Conservation (phyloP, 2,113 vertebrate genomes). For the Ovibos moschatus region DNA sequence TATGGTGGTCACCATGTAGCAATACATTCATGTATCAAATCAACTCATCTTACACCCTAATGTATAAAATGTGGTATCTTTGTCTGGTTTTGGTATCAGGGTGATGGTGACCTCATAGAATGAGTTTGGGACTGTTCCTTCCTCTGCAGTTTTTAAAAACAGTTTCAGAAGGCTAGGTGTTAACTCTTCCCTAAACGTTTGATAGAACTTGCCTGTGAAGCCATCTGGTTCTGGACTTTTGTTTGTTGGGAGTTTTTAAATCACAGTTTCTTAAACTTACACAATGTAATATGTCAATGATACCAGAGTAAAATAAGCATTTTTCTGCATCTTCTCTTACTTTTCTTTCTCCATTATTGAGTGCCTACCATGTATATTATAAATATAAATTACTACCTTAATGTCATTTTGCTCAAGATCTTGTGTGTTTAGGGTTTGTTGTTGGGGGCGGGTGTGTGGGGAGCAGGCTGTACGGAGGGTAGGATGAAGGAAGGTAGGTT, state of each 20-base stretch:
- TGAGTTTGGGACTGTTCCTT: neutral
- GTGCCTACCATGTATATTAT: neutral
- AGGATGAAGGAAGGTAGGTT: neutral
- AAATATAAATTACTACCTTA: neutral
- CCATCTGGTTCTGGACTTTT: neutral
- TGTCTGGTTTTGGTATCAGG: neutral
- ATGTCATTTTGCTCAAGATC: neutral
- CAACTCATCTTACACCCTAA: neutral
- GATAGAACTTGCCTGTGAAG: neutral
- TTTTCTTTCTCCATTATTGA: neutral
- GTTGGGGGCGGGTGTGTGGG: neutral
- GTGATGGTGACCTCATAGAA: neutral
- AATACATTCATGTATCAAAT: neutral
- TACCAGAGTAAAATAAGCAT: neutral
- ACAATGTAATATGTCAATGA: neutral
- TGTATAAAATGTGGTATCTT: neutral
- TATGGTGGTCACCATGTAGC: neutral
- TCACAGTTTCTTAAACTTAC: neutral
- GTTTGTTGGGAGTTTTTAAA: neutral
- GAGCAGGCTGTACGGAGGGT: neutral
- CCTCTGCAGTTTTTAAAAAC: neutral
- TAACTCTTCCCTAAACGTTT: neutral
- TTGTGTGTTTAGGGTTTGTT: neutral
- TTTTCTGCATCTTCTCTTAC: neutral
- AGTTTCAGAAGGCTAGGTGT: neutral